A percentile compares a stretch with the other conserved stretches of the same genome.
Evolutionary conservation across 2,113 vertebrate species (phyloP).

Genomic region (Rhynchopsitta pachyrhyncha): DNA sequence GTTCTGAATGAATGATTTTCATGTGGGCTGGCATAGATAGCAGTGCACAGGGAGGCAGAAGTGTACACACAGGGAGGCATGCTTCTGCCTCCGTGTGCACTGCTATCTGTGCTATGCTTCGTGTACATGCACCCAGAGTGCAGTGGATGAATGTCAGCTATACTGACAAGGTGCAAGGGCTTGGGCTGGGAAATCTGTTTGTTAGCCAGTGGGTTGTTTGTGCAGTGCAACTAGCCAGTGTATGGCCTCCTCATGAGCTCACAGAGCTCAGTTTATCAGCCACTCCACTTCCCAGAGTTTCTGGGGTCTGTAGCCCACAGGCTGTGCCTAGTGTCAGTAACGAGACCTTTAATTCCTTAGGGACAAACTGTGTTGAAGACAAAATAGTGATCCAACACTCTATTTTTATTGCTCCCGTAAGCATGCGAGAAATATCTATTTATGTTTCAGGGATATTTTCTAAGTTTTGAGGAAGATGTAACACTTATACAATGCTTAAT

Average conservation of each 20-base stretch:
- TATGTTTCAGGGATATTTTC: not conserved
- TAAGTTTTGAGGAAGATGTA: not conserved
- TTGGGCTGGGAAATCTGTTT: not conserved
- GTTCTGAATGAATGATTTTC: not conserved
- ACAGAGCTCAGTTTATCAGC: not conserved
- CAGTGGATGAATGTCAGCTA: not conserved
- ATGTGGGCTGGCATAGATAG: not conserved
- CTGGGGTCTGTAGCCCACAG: accelerated
- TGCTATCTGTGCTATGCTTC: not conserved
- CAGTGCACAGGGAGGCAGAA: not conserved
- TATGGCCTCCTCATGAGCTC: not conserved
- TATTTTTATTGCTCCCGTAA: not conserved
- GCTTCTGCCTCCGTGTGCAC: not conserved
- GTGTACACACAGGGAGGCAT: not conserved
- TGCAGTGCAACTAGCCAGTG: no score
- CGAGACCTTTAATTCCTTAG: not conserved
- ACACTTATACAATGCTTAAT: not conserved
- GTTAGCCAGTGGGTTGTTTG: not conserved
- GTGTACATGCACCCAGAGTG: not conserved
- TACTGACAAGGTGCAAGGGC: no score
- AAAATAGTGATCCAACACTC: not conserved
- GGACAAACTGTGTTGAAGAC: not conserved
- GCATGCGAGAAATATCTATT: not conserved
- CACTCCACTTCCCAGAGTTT: not conserved
- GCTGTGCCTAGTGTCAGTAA: not conserved